Evolutionary conservation across 2,797 vertebrate genomes (phyloP), one percentile per base, ranked within the genome.

Genomic region (Pangasius sanitwongsei): DNA sequence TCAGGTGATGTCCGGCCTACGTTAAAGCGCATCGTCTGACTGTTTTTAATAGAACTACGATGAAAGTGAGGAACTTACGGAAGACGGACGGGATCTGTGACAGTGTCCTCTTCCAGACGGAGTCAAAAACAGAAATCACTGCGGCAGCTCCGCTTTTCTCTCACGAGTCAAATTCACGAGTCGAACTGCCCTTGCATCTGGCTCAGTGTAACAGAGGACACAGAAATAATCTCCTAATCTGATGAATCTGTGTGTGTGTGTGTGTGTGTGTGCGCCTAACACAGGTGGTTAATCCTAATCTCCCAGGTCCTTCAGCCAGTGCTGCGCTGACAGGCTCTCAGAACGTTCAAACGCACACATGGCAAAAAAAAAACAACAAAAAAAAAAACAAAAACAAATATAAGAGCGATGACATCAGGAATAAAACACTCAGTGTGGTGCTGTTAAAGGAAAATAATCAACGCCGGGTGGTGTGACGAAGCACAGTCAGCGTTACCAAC

Each of bases 211-310:
- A 91, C 92, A 92, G 94, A 92, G 93, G 92, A 93, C 91, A 67
- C 83, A 87, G 57, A 44, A 80, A 80, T 96, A 96, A 97, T 95
- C 96, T 95, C 88, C 92, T 96, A 94, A 97, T 95, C 94, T 93
- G 92, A 82, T 93, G 91, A 77, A 69, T 74, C 41, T 88, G 63
- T 86, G 75, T 87, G 50, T 83, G 69, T 28, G 74, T 85, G 75
- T 86, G 44, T 85, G 67, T 86, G 90, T 87, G 77, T 25, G 28
- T 8, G 28, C 11, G 15, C 34, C 0, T 80, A 89, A 70, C 88
- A 81, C 72, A 50, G 61, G 65, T 59, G 78, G 53, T 86, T 93
- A 92, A 94, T 89, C 89, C 92, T 93, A 92, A 93, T 93, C 93
- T 90, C 85, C 67, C 88, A 74, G 50, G 70, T 77, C 44, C 88